Evolutionary conservation across 2,113 vertebrate genomes (phyloP).

Genomic region (Crotalus viridis): DNA sequence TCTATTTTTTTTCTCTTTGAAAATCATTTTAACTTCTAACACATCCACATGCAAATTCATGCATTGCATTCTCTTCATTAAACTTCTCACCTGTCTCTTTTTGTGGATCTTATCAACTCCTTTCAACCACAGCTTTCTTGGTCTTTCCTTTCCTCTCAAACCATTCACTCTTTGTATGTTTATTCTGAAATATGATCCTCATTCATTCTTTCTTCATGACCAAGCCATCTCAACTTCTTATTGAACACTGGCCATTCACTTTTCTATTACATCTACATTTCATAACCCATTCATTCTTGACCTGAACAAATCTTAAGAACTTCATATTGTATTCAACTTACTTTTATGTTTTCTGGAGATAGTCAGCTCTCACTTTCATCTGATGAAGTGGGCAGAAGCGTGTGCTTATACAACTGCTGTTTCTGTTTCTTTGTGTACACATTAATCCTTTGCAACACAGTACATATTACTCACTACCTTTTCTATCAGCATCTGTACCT

Average conservation of each 20-base stretch:
- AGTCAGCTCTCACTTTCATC: not conserved
- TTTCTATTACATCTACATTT: not conserved
- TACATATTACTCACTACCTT: not conserved
- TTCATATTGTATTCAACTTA: not conserved
- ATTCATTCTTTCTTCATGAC: not conserved
- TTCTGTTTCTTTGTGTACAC: not conserved
- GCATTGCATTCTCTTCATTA: not conserved
- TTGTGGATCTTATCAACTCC: not conserved
- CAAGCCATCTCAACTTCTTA: not conserved
- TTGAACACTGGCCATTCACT: not conserved
- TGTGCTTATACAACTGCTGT: not conserved
- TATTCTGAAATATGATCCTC: not conserved
- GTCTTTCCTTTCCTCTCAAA: not conserved
- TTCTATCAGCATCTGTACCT: not conserved
- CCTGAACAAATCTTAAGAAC: not conserved
- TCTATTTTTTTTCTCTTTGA: not conserved
- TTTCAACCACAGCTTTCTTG: not conserved
- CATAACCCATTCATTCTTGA: not conserved
- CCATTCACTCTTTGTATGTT: not conserved
- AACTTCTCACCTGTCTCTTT: not conserved
- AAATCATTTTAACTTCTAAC: not conserved
- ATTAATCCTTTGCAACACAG: not conserved
- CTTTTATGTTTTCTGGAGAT: not conserved
- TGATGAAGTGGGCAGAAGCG: not conserved
- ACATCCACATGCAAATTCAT: not conserved